Conservation (phyloP, 2,888 invertebrate species). For the Apodemia mormo region DNA sequence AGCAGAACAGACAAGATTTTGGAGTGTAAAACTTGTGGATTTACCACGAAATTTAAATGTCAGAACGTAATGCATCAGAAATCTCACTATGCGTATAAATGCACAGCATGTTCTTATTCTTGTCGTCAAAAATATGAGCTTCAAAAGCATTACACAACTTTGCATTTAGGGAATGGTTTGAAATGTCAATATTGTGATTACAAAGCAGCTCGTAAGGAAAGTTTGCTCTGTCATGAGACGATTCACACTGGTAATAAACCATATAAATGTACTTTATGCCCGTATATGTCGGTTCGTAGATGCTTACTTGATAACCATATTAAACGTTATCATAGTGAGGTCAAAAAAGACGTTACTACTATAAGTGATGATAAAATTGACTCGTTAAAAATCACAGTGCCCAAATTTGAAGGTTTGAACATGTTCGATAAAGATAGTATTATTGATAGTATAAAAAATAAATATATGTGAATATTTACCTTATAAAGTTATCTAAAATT, state of each 20-base stretch:
- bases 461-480: neutral
- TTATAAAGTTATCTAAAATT: too few relatives aligned
- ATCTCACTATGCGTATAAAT: slow-evolving; percentile 54
- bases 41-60: slow-evolving; percentile 55
- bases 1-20: slow-evolving; percentile 46
- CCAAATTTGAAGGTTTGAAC: slow-evolving; percentile 2
- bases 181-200: slow-evolving; percentile 60
- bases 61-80: slow-evolving; percentile 57
- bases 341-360: slow-evolving; percentile 41
- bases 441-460: slow-evolving; percentile 8
- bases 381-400: slow-evolving; percentile 45
- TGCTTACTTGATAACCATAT: slow-evolving; percentile 52
- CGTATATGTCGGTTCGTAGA: slow-evolving; percentile 52
- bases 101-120: slow-evolving; percentile 50
- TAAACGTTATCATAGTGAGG: slow-evolving; percentile 47
- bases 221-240: slow-evolving; percentile 53
- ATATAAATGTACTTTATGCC: slow-evolving; percentile 53
- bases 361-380: slow-evolving; percentile 51
- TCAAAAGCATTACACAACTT: slow-evolving; percentile 50
- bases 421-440: neutral
- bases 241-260: slow-evolving; percentile 60
- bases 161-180: slow-evolving; percentile 53
- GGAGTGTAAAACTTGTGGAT: slow-evolving; percentile 49
- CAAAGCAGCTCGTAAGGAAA: slow-evolving; percentile 50
- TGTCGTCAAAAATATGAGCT: slow-evolving; percentile 59